Percentiles rank a stretch among this genome's conserved stretches.
Evolutionary conservation across 92 coral and sea anemone genomes (phyloP).

Genomic region (Porites divaricata): DNA sequence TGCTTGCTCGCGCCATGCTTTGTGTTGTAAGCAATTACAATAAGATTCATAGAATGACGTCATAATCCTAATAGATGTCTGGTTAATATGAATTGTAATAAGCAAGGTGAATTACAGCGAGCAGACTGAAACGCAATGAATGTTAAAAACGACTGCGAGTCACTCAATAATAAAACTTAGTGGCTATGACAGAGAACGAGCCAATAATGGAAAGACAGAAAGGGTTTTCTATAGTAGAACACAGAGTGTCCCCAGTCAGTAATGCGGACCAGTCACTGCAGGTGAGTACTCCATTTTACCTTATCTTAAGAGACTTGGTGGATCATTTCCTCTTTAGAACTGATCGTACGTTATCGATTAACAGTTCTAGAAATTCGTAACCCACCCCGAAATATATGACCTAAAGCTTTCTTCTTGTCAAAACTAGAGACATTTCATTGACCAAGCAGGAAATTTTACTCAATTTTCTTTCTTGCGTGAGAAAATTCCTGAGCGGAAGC

Average conservation of each 20-base stretch:
- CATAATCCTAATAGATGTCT: slow-evolving; percentile 24
- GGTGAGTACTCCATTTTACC: neutral
- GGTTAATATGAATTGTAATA: neutral
- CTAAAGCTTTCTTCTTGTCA: too few species aligned
- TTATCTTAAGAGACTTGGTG: neutral
- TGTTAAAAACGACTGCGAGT: neutral
- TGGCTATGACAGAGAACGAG: neutral
- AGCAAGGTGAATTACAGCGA: neutral
- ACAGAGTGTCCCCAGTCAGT: slow-evolving; percentile 13
- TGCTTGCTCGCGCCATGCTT: neutral
- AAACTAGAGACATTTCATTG: too few species aligned
- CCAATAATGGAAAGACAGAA: slow-evolving; percentile 8
- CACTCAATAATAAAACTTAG: neutral
- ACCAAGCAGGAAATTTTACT: too few species aligned
- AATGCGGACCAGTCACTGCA: slow-evolving; percentile 10
- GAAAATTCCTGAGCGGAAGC: too few species aligned
- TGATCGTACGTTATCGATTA: too few species aligned
- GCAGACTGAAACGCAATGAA: neutral
- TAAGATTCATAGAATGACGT: neutral
- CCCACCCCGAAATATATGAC: too few species aligned
- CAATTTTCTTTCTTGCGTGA: too few species aligned
- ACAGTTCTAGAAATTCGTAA: too few species aligned
- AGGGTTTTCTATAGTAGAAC: slow-evolving; percentile 6
- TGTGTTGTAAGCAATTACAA: neutral
- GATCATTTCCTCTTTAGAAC: too few species aligned